Conservation (phyloP, 2,113 vertebrate species). For the Cynoglossus semilaevis region DNA sequence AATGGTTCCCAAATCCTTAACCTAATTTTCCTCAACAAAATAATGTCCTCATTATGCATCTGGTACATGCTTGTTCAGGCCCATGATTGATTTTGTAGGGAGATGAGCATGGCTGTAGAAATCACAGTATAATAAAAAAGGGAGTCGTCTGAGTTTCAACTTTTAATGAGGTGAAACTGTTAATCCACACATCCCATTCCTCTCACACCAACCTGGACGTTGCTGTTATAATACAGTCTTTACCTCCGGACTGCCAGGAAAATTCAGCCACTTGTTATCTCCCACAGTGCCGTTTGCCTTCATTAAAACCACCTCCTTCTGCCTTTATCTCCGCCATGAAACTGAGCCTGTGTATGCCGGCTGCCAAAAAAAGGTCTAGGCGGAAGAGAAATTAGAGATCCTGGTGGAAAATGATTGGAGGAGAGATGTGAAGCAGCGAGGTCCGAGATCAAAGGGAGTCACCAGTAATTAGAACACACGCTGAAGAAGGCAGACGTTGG, state of each 20-base stretch:
- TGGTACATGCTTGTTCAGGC: slow-evolving; percentile 1
- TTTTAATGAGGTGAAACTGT: slow-evolving; percentile 65
- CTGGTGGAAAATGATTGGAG: slow-evolving; percentile 69
- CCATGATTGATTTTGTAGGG: slow-evolving; percentile 39
- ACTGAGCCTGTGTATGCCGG: slow-evolving; percentile 54
- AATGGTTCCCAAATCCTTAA: slow-evolving; percentile 3
- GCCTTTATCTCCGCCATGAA: slow-evolving; percentile 46
- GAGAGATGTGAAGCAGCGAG: slow-evolving; percentile 57
- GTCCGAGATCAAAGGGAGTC: slow-evolving; percentile 70
- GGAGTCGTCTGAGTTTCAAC: slow-evolving; percentile 27
- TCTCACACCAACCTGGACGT: slow-evolving; percentile 21
- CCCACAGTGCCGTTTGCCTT: slow-evolving; percentile 43
- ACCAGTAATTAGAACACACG: slow-evolving; percentile 72
- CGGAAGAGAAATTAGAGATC: slow-evolving; percentile 64
- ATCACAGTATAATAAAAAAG: slow-evolving; percentile 11
- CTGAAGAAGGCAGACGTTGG: slow-evolving; percentile 57
- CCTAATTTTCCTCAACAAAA: slow-evolving; percentile 3
- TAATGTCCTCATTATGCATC: slow-evolving; percentile 16
- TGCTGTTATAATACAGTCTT: slow-evolving; percentile 18
- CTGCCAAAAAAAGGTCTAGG: slow-evolving; percentile 25
- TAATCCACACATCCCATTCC: slow-evolving; percentile 37
- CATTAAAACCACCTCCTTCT: slow-evolving; percentile 45
- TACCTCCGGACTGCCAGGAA: slow-evolving; percentile 5
- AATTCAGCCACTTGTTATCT: slow-evolving; percentile 2
- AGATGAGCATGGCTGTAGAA: slow-evolving; percentile 35